These are phyloP conservation scores for Agrenia bidenticulata DNA, from an alignment of 2,888 invertebrate genomes.

Conservation along the genomic window DNA sequence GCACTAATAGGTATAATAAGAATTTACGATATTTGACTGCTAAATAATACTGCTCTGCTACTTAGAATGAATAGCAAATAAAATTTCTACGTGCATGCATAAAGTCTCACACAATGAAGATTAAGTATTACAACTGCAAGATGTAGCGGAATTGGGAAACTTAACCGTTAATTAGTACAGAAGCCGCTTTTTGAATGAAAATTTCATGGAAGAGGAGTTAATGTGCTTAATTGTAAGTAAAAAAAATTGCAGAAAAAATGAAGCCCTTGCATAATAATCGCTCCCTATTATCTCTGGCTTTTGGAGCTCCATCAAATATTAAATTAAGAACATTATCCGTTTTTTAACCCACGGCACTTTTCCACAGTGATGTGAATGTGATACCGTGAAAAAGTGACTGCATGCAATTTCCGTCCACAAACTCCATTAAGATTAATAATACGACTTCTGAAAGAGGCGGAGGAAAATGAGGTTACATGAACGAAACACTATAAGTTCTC, in stretches of 20 bases:
- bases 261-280: neutral
- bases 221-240: neutral
- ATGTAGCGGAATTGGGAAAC: too few species aligned
- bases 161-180: too few species aligned
- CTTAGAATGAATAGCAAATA: too few species aligned
- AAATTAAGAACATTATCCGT: neutral
- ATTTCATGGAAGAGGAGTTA: constrained; percentile 7
- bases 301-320: neutral
- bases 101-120: too few species aligned
- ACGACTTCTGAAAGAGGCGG: neutral
- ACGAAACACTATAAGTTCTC: neutral
- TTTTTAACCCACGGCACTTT: neutral
- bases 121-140: too few species aligned
- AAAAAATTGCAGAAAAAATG: neutral
- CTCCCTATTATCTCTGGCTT: neutral
- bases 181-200: neutral
- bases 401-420: constrained; percentile 7
- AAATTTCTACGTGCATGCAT: too few species aligned
- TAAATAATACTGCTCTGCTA: too few species aligned
- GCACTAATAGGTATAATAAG: too few species aligned
- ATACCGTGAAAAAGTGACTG: constrained; percentile 5
- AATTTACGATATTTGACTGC: too few species aligned
- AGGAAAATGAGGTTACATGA: neutral
- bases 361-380: neutral
- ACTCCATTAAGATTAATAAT: constrained; percentile 5